Evolutionary conservation across 2,113 vertebrate species (phyloP).

Genomic region (Apteryx mantelli): DNA sequence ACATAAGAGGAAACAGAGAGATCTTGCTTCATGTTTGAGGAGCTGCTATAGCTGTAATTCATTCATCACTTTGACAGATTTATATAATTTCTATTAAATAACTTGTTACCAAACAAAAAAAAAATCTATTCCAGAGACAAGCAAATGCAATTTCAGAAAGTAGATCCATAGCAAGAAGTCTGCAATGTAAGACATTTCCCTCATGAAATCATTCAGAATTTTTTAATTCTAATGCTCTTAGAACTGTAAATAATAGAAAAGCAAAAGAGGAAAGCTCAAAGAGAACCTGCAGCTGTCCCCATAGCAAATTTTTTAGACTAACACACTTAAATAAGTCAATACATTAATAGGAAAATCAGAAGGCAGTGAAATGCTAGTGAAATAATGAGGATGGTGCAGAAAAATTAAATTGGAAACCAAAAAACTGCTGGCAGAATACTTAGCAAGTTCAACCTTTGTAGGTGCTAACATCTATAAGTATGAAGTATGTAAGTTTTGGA

Average conservation of each 20-base stretch:
- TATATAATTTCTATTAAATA: constrained; percentile 16
- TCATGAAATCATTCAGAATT: not conserved
- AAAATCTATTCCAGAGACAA: not conserved
- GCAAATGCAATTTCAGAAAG: not conserved
- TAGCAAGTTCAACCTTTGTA: not conserved
- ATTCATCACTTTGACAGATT: not conserved
- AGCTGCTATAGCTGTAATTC: not conserved
- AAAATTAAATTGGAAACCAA: not conserved
- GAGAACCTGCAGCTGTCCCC: not conserved
- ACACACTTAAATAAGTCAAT: not conserved
- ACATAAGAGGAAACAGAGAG: not conserved
- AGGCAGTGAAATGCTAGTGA: not conserved
- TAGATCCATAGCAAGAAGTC: not conserved
- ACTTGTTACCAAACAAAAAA: not conserved
- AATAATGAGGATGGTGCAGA: not conserved
- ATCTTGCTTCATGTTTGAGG: not conserved
- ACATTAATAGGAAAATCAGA: not conserved
- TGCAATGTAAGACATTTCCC: not conserved
- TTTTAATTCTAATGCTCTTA: not conserved
- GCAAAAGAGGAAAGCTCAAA: not conserved
- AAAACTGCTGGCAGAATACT: not conserved
- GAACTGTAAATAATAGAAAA: not conserved
- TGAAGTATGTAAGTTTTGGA: not conserved
- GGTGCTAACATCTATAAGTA: not conserved
- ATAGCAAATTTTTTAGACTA: not conserved